Base-by-base conservation (phyloP, 2,797 vertebrate species). In the Buphagus erythrorhynchus region DNA sequence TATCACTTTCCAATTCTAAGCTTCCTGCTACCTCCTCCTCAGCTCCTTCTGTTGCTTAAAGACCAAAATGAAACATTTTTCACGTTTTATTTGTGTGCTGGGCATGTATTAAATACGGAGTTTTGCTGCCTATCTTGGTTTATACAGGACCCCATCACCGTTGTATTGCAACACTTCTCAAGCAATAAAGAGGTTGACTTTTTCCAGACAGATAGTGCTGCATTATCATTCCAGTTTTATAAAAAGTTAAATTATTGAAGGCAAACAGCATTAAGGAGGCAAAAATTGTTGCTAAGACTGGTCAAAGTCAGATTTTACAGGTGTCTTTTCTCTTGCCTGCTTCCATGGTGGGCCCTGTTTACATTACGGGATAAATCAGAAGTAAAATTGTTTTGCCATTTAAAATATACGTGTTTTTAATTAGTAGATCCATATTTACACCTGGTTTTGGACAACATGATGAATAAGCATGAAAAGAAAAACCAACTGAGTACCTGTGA, bases 1-100 rank as follows among this genome's bases (percentile, higher is more conserved):
- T 96, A 95, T 91, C 84, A 57, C 91, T 96, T 95, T 87, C 78
- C 84, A 92, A 87, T 95, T 95, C 96, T 87, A 97, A 92, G 96
- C 93, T 90, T 93, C 81, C 82, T 77, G 72, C 72, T 84, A 80
- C 96, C 92, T 91, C 94, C 82, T 90, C 78, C 81, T 80, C 6
- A 1, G 66, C 80, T 95, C 74, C 68, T 85, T 84, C 84, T 88
- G 40, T 94, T 95, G 49, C 87, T 94, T 94, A 83, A 89, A 91
- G 81, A 90, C 75, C 91, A 69, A 96, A 92, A 96, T 86, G 84
- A 76, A 92, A 85, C 93, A 93, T 92, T 96, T 97, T 94, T 95
- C 96, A 95, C 88, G 13, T 96, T 95, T 93, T 89, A 90, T 95
- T 94, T 86, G 88, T 83, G 91, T 92, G 74, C 75, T 45, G 63